Conservation (phyloP, 2,797 vertebrate species). For the Sphenopsis melanotis region DNA sequence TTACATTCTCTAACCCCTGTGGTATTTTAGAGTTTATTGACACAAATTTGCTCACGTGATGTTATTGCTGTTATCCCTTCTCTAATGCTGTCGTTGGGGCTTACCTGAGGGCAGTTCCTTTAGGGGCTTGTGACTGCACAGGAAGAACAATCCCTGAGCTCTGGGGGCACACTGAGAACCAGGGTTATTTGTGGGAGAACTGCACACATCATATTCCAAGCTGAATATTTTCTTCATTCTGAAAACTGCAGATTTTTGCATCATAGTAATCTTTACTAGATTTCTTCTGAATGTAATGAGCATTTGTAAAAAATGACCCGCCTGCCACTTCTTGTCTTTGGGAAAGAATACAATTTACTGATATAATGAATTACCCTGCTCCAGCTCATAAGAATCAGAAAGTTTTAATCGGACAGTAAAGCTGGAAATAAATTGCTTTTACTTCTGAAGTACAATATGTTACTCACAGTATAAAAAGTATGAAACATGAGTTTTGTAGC, state of each 20-base stretch:
- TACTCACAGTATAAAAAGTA: conserved; percentile 7
- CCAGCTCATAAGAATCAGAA: background rate
- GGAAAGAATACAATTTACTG: background rate
- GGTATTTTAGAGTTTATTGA: background rate
- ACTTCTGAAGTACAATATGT: background rate
- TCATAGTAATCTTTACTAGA: background rate
- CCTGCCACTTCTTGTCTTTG: background rate
- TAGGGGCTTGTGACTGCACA: background rate
- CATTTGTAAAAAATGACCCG: background rate
- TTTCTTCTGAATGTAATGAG: background rate
- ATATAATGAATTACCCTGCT: background rate
- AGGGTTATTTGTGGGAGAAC: background rate
- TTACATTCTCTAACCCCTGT: background rate
- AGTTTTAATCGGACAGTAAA: background rate
- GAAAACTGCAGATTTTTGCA: background rate
- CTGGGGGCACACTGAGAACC: background rate
- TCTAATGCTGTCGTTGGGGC: background rate
- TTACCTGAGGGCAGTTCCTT: background rate
- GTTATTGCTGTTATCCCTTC: background rate
- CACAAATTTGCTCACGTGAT: background rate
- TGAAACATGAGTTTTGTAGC: background rate
- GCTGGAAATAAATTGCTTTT: background rate
- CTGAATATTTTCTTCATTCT: background rate
- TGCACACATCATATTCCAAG: background rate
- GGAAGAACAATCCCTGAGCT: background rate